Percentiles rank a stretch among this genome's conserved stretches.
phyloP scores from a whole-genome alignment of 2,797 vertebrate species.

The Sebastes diaconus region DNA sequence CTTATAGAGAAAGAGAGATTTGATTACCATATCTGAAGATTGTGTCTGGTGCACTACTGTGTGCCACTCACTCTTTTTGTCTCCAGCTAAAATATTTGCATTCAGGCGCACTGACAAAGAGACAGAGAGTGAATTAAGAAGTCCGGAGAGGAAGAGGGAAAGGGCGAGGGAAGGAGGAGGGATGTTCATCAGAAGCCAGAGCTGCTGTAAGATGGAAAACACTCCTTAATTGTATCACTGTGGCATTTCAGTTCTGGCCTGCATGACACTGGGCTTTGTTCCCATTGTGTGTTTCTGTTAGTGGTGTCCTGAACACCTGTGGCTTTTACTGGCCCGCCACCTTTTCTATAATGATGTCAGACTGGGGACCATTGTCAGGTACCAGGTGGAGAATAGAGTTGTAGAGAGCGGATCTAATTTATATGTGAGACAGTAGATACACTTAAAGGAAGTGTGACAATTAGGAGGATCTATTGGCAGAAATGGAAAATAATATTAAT shows the following conservation, averaged over 20 bases:
- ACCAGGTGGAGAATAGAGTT: conserved; percentile 7
- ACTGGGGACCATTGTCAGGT: conserved; percentile 3
- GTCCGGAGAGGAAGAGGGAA: conserved; percentile 26
- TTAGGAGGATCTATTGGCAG: rapidly evolving
- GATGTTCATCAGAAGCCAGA: conserved; percentile 33
- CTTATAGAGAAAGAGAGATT: conserved; percentile 51
- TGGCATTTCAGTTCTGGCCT: conserved; percentile 63
- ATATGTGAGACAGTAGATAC: not conserved
- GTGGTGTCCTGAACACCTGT: conserved; percentile 50
- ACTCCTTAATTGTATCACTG: conserved; percentile 62
- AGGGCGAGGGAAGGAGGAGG: conserved; percentile 18
- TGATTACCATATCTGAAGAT: conserved; percentile 75
- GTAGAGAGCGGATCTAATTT: conserved; percentile 7
- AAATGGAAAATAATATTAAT: no score
- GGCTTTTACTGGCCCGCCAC: conserved; percentile 38
- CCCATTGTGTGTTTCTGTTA: conserved; percentile 40
- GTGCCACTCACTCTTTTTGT: conserved; percentile 57
- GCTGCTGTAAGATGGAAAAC: conserved; percentile 46
- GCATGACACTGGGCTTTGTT: conserved; percentile 49
- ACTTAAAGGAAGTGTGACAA: not conserved
- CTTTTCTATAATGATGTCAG: conserved; percentile 45
- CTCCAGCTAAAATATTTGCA: conserved; percentile 55
- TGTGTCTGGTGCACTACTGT: conserved; percentile 38
- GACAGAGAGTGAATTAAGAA: conserved; percentile 42
- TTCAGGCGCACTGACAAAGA: conserved; percentile 47